These are phyloP conservation scores for Gadus chalcogrammus DNA, from an alignment of 2,113 vertebrate species.

Conservation along the genomic window DNA sequence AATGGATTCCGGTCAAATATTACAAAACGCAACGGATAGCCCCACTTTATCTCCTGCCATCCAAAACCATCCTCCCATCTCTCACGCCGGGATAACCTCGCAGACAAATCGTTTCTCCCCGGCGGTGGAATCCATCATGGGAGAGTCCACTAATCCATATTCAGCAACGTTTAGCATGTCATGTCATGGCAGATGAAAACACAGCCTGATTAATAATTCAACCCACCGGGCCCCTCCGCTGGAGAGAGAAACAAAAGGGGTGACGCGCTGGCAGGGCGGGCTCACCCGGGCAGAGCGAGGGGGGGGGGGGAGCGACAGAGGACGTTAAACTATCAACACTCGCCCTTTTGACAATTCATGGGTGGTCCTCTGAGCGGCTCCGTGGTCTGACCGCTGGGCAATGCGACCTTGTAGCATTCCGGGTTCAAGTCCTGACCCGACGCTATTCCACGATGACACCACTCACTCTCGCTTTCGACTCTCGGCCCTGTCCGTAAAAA, in stretches of 20 bases:
- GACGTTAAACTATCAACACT: too few relatives aligned
- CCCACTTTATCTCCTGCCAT: conserved; percentile 9
- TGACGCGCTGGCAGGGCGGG: conserved; percentile 7
- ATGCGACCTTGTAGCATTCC: too few relatives aligned
- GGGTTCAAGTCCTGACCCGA: too few relatives aligned
- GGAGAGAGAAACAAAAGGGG: conserved; percentile 24
- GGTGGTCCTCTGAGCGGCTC: too few relatives aligned
- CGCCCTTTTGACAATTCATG: too few relatives aligned
- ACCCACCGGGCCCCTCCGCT: conserved; percentile 23
- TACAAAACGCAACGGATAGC: conserved; percentile 32
- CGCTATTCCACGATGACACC: too few relatives aligned
- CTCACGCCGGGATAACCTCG: conserved; percentile 14
- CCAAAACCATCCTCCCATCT: conserved; percentile 15
- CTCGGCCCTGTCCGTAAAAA: too few relatives aligned
- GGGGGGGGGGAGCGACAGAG: too few relatives aligned
- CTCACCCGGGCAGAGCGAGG: neutral
- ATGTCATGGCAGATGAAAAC: conserved; percentile 45
- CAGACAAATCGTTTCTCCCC: conserved; percentile 37
- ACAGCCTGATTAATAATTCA: conserved; percentile 58
- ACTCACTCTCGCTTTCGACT: too few relatives aligned
- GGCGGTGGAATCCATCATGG: conserved; percentile 45
- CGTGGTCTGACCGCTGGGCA: too few relatives aligned
- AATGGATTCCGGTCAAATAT: conserved; percentile 15
- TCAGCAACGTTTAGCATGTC: conserved; percentile 22
- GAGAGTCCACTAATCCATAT: conserved; percentile 39